Percentiles rank a stretch among this genome's conserved stretches.
These are phyloP conservation scores for Perithous albicinctus DNA, from an alignment of 2,888 invertebrate species.

Conservation along the genomic window DNA sequence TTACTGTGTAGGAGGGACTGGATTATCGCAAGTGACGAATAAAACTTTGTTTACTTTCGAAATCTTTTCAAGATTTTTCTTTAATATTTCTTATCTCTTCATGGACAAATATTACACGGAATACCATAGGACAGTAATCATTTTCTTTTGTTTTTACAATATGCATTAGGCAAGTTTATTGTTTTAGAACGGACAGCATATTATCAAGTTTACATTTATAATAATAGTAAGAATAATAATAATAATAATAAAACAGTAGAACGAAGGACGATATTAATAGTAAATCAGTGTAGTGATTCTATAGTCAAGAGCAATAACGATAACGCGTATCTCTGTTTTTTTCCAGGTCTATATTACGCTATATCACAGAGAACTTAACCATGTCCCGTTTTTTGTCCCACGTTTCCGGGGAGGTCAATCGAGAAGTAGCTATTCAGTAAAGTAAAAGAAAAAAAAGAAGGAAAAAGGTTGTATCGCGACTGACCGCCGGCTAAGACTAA, in stretches of 20 bases:
- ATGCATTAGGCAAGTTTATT: constrained; percentile 80
- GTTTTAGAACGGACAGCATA: constrained; percentile 76
- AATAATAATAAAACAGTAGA: constrained; percentile 33
- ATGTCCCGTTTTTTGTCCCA: constrained; percentile 67
- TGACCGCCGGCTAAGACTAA: constrained; percentile 69
- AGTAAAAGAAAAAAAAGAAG: constrained; percentile 25
- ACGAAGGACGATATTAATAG: constrained; percentile 54
- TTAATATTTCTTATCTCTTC: constrained; percentile 12
- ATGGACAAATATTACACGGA: constrained; percentile 27
- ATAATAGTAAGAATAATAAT: constrained; percentile 34
- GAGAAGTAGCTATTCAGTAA: constrained; percentile 42
- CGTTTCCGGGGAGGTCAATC: constrained; percentile 50
- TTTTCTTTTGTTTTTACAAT: constrained; percentile 61
- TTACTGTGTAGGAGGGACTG: background rate
- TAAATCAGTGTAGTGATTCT: constrained; percentile 54
- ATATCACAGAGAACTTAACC: constrained; percentile 83
- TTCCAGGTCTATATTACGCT: constrained; percentile 76
- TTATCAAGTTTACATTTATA: constrained; percentile 67
- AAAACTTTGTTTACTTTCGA: constrained; percentile 46
- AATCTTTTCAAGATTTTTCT: constrained; percentile 8
- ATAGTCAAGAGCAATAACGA: constrained; percentile 76
- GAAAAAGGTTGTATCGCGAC: constrained; percentile 45
- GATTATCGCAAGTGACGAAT: constrained; percentile 46
- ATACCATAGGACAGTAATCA: constrained; percentile 20
- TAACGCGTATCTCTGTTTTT: constrained; percentile 78